These are phyloP conservation scores for Anticlea derivata DNA, from an alignment of 2,888 invertebrate species.

Conservation along the genomic window DNA sequence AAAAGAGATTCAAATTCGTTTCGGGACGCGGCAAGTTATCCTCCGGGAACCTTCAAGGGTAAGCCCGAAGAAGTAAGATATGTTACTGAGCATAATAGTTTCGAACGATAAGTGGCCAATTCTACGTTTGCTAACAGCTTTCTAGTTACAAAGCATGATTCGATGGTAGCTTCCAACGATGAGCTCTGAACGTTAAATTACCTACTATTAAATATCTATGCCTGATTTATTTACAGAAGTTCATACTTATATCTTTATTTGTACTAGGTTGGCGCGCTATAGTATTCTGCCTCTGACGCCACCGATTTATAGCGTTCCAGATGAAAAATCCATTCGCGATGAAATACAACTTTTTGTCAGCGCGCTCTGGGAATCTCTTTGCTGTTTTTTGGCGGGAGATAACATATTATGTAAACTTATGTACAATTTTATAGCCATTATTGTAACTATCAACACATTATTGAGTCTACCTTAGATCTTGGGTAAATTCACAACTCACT, in stretches of 20 bases:
- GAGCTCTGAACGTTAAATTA: no score
- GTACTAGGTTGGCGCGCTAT: neutral
- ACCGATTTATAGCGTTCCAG: slow-evolving; percentile 55
- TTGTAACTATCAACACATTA: no score
- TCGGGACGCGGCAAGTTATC: slow-evolving; percentile 47
- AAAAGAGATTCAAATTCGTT: slow-evolving; percentile 50
- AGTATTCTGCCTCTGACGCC: slow-evolving; percentile 24
- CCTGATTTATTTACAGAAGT: neutral
- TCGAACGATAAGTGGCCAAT: no score
- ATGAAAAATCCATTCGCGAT: slow-evolving; percentile 57
- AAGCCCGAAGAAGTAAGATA: slow-evolving; percentile 12
- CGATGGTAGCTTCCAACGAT: no score
- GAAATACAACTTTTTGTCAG: slow-evolving; percentile 44
- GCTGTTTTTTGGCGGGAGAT: slow-evolving; percentile 2
- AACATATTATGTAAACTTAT: neutral
- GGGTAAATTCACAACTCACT: no score
- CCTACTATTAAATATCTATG: no score
- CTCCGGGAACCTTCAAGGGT: slow-evolving; percentile 41
- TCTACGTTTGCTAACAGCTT: no score
- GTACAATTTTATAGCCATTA: no score
- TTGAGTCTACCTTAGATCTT: no score
- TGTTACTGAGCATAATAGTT: neutral
- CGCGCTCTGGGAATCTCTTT: slow-evolving; percentile 14
- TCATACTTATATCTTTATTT: neutral
- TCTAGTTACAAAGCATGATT: no score